Conservation (phyloP, 2,797 vertebrate genomes). For the Pangasius sanitwongsei region DNA sequence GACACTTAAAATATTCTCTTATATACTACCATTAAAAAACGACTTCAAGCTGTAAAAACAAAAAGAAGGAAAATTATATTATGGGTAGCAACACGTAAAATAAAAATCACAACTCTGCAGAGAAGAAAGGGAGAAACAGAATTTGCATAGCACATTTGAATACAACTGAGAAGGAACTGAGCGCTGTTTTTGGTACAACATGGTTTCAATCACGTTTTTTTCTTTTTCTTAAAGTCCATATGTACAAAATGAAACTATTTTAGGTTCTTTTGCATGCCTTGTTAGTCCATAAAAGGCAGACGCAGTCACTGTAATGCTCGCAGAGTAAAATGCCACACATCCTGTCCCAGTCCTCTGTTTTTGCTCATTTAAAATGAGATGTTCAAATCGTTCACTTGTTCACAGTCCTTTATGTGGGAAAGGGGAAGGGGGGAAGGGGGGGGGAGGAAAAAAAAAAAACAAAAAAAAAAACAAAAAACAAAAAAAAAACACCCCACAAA, state of each 20-base stretch:
- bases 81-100: constrained; percentile 82
- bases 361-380: constrained; percentile 59
- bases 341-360: constrained; percentile 48
- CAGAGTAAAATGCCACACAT: constrained; percentile 62
- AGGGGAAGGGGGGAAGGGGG: too few relatives aligned
- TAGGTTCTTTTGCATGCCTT: constrained; percentile 73
- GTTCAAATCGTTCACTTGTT: constrained; percentile 49
- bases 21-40: constrained; percentile 73
- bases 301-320: constrained; percentile 67
- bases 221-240: constrained; percentile 78
- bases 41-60: constrained; percentile 81
- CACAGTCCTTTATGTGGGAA: constrained; percentile 67
- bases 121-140: constrained; percentile 76
- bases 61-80: constrained; percentile 71
- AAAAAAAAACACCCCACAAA: constrained; percentile 58
- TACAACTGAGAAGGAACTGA: constrained; percentile 78
- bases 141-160: constrained; percentile 96
- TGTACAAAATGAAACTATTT: constrained; percentile 80
- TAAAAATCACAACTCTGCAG: constrained; percentile 74
- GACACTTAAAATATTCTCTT: constrained; percentile 79
- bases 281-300: constrained; percentile 62
- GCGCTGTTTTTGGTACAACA: constrained; percentile 88
- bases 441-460: accelerated
- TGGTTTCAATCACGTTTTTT: constrained; percentile 78
- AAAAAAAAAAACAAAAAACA: constrained; percentile 56